phyloP scores from a whole-genome alignment of 2,113 vertebrate genomes.

The Halichoerus grypus region DNA sequence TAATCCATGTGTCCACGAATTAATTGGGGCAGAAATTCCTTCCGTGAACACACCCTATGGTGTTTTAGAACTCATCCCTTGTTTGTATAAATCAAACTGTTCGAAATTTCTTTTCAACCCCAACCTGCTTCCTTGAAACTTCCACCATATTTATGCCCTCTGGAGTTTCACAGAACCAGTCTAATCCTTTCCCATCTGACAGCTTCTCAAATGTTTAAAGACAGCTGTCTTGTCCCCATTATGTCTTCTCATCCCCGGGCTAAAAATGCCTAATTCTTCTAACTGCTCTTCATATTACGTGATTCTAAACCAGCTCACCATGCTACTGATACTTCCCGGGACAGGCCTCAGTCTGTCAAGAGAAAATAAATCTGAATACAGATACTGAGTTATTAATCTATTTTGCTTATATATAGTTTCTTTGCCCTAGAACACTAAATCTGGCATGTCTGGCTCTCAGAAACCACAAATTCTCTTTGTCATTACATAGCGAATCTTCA shows the following conservation, averaged over 20 bases:
- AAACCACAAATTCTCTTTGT: not conserved
- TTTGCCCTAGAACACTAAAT: not conserved
- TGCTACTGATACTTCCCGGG: not conserved
- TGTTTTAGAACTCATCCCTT: slow-evolving; percentile 20
- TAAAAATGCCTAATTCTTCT: slow-evolving; percentile 38
- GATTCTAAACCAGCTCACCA: not conserved
- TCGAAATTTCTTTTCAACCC: slow-evolving; percentile 66
- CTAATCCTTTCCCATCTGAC: slow-evolving; percentile 67
- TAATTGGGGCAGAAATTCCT: slow-evolving; percentile 59
- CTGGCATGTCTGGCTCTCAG: not conserved
- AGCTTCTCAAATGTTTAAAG: slow-evolving; percentile 66
- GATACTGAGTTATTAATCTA: not conserved
- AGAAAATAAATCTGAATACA: not conserved
- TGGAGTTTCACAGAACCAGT: not conserved
- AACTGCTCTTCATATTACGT: not conserved
- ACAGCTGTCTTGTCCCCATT: slow-evolving; percentile 42
- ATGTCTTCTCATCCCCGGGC: slow-evolving; percentile 46
- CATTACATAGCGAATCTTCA: not conserved
- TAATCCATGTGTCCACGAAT: slow-evolving; percentile 31
- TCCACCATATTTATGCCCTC: slow-evolving; percentile 20
- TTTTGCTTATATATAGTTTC: not conserved
- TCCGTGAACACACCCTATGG: not conserved
- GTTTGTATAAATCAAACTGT: slow-evolving; percentile 44
- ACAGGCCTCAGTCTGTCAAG: not conserved
- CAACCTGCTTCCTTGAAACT: slow-evolving; percentile 59